A percentile compares a stretch with the other conserved stretches of the same genome.
These are phyloP conservation scores for Tragelaphus scriptus DNA, from an alignment of 2,113 vertebrate species.

Conservation along the genomic window DNA sequence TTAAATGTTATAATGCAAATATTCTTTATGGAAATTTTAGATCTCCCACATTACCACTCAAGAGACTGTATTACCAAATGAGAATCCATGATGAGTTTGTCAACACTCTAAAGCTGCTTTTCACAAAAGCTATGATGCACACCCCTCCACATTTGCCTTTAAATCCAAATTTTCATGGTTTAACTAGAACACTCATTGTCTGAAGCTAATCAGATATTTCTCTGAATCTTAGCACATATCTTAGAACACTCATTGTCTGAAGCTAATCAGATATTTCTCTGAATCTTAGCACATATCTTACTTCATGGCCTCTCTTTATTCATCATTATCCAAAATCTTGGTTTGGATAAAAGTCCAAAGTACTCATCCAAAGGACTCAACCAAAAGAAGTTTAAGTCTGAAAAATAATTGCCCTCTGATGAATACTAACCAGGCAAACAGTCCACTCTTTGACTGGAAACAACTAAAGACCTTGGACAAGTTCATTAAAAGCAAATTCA, in stretches of 20 bases:
- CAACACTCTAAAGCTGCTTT: conserved; percentile 32
- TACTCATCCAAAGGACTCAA: not conserved
- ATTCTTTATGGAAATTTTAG: conserved; percentile 53
- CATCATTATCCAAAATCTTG: not conserved
- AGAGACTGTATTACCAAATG: conserved; percentile 33
- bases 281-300: conserved; percentile 5
- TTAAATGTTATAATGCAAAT: conserved; percentile 56
- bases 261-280: conserved; percentile 10
- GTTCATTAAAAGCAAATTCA: conserved; percentile 2
- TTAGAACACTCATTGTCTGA: not conserved
- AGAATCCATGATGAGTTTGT: conserved; percentile 55
- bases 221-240: not conserved
- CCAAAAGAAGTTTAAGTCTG: not conserved
- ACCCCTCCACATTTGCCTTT: not conserved
- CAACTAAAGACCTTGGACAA: not conserved
- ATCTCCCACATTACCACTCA: conserved; percentile 49
- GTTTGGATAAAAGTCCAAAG: not conserved
- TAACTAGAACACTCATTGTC: not conserved
- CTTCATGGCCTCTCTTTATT: not conserved
- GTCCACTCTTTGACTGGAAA: not conserved
- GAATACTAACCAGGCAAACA: not conserved
- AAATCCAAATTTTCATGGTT: conserved; percentile 3
- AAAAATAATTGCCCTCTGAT: not conserved
- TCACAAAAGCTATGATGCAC: conserved; percentile 14
- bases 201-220: conserved; percentile 9